Evolutionary conservation across 92 coral and sea anemone genomes (phyloP).

Genomic region (Parazoanthus swiftii): DNA sequence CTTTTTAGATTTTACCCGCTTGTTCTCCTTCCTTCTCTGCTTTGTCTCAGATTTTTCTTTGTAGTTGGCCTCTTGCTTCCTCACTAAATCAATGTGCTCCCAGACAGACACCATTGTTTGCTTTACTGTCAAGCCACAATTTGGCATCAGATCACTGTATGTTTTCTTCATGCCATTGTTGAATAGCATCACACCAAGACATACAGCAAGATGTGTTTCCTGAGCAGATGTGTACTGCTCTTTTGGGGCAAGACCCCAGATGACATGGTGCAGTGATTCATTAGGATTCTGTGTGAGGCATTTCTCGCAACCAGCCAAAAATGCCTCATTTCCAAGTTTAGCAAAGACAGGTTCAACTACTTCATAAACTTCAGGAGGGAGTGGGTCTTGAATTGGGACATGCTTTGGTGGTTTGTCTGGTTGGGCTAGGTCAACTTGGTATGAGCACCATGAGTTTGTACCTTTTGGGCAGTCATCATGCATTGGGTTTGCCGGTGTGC

Average conservation of each 20-base stretch:
- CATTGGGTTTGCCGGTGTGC: constrained; percentile 54
- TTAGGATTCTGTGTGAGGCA: constrained; percentile 54
- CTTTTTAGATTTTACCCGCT: constrained; percentile 44
- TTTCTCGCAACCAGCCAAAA: constrained; percentile 66
- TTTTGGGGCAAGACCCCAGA: constrained; percentile 66
- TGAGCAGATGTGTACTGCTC: constrained; percentile 50
- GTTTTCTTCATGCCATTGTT: constrained; percentile 49
- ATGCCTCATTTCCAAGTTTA: constrained; percentile 50
- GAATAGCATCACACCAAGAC: constrained; percentile 48
- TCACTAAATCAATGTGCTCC: constrained; percentile 40
- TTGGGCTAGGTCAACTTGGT: constrained; percentile 51
- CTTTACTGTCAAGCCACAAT: constrained; percentile 21
- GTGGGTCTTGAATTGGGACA: constrained; percentile 56
- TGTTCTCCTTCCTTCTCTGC: constrained; percentile 25
- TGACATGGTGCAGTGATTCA: constrained; percentile 62
- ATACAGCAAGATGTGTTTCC: constrained; percentile 53
- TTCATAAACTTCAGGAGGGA: constrained; percentile 57
- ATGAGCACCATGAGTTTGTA: constrained; percentile 59
- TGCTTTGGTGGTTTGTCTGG: constrained; percentile 30
- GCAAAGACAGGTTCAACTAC: constrained; percentile 50
- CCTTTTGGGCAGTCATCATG: constrained; percentile 75
- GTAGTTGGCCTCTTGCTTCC: constrained; percentile 20
- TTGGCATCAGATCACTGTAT: constrained; percentile 29
- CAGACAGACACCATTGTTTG: constrained; percentile 30
- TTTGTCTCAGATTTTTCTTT: constrained; percentile 25